Evolutionary conservation across 1,140 invertebrate genomes (phyloP).

Genomic region (Belonocnema kinseyi): DNA sequence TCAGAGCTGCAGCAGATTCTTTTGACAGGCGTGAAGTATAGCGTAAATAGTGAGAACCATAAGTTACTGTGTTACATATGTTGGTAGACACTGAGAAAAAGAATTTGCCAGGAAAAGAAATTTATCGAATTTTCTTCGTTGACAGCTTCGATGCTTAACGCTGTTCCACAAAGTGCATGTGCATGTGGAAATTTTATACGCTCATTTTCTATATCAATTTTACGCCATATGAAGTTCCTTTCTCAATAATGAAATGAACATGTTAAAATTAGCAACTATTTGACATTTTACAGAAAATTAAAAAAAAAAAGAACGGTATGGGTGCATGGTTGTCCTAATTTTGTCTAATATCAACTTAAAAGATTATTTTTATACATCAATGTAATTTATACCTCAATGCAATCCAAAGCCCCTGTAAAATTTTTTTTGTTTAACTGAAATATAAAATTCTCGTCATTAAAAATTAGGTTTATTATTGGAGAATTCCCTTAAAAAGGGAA

Average conservation of each 20-base stretch:
- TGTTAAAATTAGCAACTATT: background rate
- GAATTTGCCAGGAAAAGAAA: constrained; percentile 8
- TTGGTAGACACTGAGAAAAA: constrained; percentile 23
- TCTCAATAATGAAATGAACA: background rate
- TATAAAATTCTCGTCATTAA: no score
- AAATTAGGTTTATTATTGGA: no score
- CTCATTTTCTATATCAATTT: background rate
- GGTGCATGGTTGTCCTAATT: background rate
- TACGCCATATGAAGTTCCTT: background rate
- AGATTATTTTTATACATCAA: no score
- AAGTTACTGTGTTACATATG: constrained; percentile 21
- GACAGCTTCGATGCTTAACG: constrained; percentile 26
- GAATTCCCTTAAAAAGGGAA: no score
- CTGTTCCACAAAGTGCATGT: constrained; percentile 21
- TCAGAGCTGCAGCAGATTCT: constrained; percentile 22
- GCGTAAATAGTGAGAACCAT: constrained; percentile 25
- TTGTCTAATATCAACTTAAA: background rate
- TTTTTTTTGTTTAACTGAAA: no score
- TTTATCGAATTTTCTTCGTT: constrained; percentile 18
- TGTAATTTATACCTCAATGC: no score
- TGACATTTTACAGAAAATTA: no score
- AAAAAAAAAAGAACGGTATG: no score
- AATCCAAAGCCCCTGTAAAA: no score
- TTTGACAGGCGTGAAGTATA: constrained; percentile 28
- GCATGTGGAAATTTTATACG: constrained; percentile 17